phyloP scores from a whole-genome alignment of 2,888 invertebrate species.

The Odontomyia ornata region DNA sequence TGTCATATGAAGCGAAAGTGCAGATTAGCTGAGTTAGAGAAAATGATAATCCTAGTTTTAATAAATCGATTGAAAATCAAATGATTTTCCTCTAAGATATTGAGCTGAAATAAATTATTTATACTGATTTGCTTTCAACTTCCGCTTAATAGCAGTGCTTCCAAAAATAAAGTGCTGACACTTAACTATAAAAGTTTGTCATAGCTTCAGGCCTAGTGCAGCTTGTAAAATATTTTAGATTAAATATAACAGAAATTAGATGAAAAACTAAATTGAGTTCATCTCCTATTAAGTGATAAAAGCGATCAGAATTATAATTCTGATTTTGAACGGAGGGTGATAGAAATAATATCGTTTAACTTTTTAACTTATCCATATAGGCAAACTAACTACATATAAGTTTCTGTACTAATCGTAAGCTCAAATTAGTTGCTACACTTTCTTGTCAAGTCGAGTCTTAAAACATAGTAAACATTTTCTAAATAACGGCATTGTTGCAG shows the following conservation, averaged over 20 bases:
- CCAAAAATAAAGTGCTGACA: not conserved
- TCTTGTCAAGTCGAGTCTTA: not conserved
- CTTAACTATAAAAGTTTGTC: not conserved
- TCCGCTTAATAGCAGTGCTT: not conserved
- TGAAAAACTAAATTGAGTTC: not conserved
- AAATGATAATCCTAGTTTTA: no score
- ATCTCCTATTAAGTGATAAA: no score
- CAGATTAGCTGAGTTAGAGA: no score
- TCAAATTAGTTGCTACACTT: not conserved
- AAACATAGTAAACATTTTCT: slow-evolving; percentile 6
- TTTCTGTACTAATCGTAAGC: not conserved
- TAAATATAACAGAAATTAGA: not conserved
- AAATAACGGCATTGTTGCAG: not conserved
- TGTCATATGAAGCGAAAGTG: no score
- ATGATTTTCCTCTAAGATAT: no score
- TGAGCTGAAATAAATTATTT: not conserved
- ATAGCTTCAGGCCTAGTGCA: not conserved
- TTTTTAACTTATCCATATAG: no score
- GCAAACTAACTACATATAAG: no score
- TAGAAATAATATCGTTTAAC: no score
- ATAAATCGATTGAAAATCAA: no score
- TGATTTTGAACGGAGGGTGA: no score
- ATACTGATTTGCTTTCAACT: not conserved
- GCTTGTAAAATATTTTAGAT: not conserved
- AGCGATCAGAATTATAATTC: no score